phyloP scores from a whole-genome alignment of 1,140 invertebrate genomes.

The Drosophila nebulosa region DNA sequence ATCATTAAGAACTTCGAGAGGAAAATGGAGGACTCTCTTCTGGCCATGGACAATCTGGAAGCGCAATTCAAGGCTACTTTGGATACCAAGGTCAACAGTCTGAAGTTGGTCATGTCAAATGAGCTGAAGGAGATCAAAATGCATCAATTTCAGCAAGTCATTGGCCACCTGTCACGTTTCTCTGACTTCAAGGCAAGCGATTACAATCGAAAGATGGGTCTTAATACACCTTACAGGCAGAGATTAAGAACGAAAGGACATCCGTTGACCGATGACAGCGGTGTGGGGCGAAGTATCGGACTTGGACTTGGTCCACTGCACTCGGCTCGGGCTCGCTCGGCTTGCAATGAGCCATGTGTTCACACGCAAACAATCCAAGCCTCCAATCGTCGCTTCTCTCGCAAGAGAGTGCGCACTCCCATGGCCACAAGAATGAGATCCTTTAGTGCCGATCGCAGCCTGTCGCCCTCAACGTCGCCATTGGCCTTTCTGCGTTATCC shows the following conservation, averaged over 20 bases:
- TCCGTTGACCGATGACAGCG: conserved; percentile 73
- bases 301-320: conserved; percentile 65
- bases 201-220: conserved; percentile 43
- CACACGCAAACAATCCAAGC: neutral
- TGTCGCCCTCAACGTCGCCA: conserved; percentile 82
- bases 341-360: conserved; percentile 37
- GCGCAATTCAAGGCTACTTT: conserved; percentile 29
- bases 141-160: conserved; percentile 29
- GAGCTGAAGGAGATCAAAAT: conserved; percentile 59
- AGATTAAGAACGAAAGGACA: neutral
- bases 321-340: conserved; percentile 68
- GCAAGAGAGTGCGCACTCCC: conserved; percentile 73
- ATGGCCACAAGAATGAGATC: conserved; percentile 60
- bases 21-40: conserved; percentile 50
- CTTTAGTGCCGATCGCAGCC: conserved; percentile 70
- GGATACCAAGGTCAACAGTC: conserved; percentile 34
- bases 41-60: conserved; percentile 44
- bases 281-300: conserved; percentile 29
- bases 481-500: conserved; percentile 83
- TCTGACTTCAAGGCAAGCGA: conserved; percentile 58
- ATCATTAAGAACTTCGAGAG: conserved; percentile 64
- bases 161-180: conserved; percentile 36
- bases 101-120: conserved; percentile 34
- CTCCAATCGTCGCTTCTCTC: conserved; percentile 43
- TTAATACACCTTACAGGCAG: conserved; percentile 16